Evolutionary conservation across 2,888 invertebrate species (phyloP).

Genomic region (Dromius quadrimaculatus): DNA sequence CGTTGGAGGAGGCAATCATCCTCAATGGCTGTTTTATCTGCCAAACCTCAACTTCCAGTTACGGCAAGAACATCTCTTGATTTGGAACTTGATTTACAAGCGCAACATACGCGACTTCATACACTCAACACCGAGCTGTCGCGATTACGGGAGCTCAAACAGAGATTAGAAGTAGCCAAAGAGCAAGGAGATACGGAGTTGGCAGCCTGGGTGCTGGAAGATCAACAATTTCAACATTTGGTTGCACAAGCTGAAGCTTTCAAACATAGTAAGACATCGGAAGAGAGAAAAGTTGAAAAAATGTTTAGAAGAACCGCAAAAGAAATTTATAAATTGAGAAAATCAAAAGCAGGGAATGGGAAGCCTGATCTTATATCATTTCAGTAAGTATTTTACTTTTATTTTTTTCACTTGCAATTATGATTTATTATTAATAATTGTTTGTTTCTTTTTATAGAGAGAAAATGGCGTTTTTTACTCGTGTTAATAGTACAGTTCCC

Average conservation of each 20-base stretch:
- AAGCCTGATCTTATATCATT: constrained; percentile 93
- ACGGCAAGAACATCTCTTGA: constrained; percentile 89
- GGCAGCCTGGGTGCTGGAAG: constrained; percentile 88
- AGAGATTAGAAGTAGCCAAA: constrained; percentile 85
- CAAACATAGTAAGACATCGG: constrained; percentile 69
- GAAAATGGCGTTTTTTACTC: constrained; percentile 96
- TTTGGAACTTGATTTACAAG: constrained; percentile 90
- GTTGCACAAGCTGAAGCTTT: constrained; percentile 71
- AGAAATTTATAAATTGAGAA: constrained; percentile 91
- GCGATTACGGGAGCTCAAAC: constrained; percentile 84
- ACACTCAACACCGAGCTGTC: constrained; percentile 87
- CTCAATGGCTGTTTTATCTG: constrained; percentile 67
- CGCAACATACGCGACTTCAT: constrained; percentile 87
- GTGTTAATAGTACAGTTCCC: constrained; percentile 81
- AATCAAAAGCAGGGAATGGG: constrained; percentile 87
- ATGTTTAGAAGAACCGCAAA: constrained; percentile 89
- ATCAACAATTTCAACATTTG: constrained; percentile 85
- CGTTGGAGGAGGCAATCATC: constrained; percentile 78
- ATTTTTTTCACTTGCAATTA: neutral
- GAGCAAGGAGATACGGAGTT: constrained; percentile 85
- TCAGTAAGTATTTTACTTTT: constrained; percentile 76
- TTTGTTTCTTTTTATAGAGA: constrained; percentile 76
- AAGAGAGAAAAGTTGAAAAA: constrained; percentile 80
- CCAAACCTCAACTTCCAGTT: constrained; percentile 69
- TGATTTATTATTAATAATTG: constrained; percentile 3